Evolutionary conservation across 2,888 invertebrate species (phyloP).

Genomic region (Piscicola geometra): DNA sequence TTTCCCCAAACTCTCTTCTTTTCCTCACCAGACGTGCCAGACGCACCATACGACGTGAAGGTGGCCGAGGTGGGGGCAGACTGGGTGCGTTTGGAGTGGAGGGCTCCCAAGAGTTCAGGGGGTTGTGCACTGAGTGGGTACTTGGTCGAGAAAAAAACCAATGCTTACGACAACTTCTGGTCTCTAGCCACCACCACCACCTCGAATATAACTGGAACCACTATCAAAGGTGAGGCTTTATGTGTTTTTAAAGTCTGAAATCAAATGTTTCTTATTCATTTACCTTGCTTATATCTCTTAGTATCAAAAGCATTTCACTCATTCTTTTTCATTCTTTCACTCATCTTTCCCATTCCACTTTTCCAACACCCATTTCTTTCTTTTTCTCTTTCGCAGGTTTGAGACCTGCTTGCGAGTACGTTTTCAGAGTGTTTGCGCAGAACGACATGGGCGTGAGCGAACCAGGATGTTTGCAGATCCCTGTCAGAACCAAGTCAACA

Average conservation of each 20-base stretch:
- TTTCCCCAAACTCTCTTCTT: too few relatives aligned
- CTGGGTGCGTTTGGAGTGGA: conserved; percentile 62
- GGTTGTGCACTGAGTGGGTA: conserved; percentile 65
- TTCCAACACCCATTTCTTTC: too few relatives aligned
- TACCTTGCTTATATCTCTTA: too few relatives aligned
- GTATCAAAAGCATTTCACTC: too few relatives aligned
- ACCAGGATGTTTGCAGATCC: conserved; percentile 69
- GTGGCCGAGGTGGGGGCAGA: conserved; percentile 55
- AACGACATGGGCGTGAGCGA: conserved; percentile 80
- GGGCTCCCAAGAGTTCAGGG: conserved; percentile 73
- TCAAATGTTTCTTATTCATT: too few relatives aligned
- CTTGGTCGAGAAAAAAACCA: conserved; percentile 45
- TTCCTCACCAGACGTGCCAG: conserved; percentile 52
- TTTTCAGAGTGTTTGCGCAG: conserved; percentile 78
- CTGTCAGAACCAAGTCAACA: conserved; percentile 65
- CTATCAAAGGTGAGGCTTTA: background rate
- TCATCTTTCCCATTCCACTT: too few relatives aligned
- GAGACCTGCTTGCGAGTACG: conserved; percentile 74
- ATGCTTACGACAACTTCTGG: conserved; percentile 38
- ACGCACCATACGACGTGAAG: conserved; percentile 47
- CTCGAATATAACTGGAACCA: conserved; percentile 43
- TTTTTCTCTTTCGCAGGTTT: conserved; percentile 58
- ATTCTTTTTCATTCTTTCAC: too few relatives aligned
- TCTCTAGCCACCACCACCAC: conserved; percentile 44
- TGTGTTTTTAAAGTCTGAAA: too few relatives aligned